A percentile compares a stretch with the other conserved stretches of the same genome.
These are phyloP conservation scores for Vespertilio murinus DNA, from an alignment of 2,797 vertebrate genomes.

Conservation along the genomic window DNA sequence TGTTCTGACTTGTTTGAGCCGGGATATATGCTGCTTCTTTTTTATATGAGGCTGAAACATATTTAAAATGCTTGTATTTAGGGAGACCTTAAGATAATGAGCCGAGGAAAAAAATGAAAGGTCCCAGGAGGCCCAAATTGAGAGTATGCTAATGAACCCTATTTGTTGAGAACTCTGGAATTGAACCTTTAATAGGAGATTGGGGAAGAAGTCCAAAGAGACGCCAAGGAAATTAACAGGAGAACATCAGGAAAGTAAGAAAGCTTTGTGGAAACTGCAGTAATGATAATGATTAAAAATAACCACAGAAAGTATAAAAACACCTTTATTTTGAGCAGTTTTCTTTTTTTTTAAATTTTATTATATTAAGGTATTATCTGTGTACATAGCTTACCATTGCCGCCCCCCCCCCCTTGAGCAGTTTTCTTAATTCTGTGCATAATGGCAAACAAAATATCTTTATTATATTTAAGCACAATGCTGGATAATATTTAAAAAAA, in stretches of 20 bases:
- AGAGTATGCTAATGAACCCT: slow-evolving; percentile 27
- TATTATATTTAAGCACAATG: background rate
- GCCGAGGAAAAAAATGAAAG: background rate
- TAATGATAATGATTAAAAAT: background rate
- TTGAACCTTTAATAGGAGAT: slow-evolving; percentile 20
- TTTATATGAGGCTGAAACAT: background rate
- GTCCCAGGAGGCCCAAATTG: slow-evolving; percentile 6
- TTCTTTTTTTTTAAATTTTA: too few relatives aligned
- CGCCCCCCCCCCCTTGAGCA: too few relatives aligned
- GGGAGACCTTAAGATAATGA: background rate
- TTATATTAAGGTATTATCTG: too few relatives aligned
- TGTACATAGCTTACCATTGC: too few relatives aligned
- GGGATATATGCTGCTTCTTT: background rate
- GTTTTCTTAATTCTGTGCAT: background rate
- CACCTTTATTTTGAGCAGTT: background rate
- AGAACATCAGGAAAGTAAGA: background rate
- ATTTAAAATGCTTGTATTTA: slow-evolving; percentile 41
- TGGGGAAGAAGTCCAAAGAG: slow-evolving; percentile 24
- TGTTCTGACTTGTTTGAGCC: background rate
- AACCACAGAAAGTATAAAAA: background rate
- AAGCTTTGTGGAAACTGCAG: background rate
- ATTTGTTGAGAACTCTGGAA: background rate
- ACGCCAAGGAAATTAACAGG: background rate
- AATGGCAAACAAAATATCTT: background rate
- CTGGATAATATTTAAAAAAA: background rate